These are phyloP conservation scores for Caenorhabditis panamensis DNA, from an alignment of 2,888 invertebrate species.

Conservation along the genomic window DNA sequence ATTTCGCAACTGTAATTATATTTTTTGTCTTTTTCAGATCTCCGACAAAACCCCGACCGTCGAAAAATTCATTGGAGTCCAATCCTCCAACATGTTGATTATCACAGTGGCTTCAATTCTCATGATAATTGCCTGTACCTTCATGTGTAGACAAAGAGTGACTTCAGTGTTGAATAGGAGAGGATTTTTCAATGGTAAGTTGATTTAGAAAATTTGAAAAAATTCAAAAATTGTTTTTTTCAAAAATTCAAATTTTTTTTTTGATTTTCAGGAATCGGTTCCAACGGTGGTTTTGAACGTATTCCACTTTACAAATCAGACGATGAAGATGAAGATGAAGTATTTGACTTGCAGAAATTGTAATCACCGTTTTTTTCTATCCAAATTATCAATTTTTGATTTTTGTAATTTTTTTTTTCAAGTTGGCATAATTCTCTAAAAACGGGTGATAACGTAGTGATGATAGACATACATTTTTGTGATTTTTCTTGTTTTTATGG, in stretches of 20 bases:
- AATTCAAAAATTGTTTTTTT: neutral
- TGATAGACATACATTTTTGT: neutral
- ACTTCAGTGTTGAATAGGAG: constrained; percentile 64
- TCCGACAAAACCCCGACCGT: constrained; percentile 41
- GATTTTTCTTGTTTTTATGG: neutral
- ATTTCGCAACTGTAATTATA: too few species aligned
- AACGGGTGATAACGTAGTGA: neutral
- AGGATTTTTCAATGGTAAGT: constrained; percentile 65
- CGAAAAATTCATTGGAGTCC: constrained; percentile 48
- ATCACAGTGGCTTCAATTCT: constrained; percentile 53
- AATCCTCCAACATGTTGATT: constrained; percentile 49
- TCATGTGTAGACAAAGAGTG: constrained; percentile 64
- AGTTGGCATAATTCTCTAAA: constrained; percentile 14
- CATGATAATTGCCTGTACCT: constrained; percentile 57
- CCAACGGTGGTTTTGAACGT: constrained; percentile 67
- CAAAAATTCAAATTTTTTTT: neutral
- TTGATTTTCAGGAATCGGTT: constrained; percentile 49
- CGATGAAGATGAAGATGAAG: constrained; percentile 72
- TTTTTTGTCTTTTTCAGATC: constrained; percentile 30
- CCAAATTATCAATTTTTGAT: constrained; percentile 15
- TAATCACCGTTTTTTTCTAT: too few species aligned
- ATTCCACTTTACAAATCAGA: constrained; percentile 71
- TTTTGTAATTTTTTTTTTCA: constrained; percentile 13
- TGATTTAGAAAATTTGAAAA: neutral
- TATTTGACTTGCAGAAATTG: constrained; percentile 68